Evolutionary conservation across 2,888 invertebrate species (phyloP).

Genomic region (Chloroclysta siterata): DNA sequence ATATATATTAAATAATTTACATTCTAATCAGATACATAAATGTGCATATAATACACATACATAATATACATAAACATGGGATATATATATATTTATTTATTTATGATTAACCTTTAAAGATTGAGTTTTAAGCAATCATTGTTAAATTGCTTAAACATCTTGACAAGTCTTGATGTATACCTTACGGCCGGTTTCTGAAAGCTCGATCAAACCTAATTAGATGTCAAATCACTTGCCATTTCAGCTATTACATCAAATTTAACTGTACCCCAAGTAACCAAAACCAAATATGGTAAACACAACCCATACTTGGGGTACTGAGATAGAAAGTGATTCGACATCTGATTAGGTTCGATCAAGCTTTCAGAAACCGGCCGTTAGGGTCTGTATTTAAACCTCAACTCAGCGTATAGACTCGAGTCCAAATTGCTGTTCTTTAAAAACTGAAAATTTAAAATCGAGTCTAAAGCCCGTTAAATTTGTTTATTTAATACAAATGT

Average conservation of each 20-base stretch:
- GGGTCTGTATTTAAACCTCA: not conserved
- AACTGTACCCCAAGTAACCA: too few species aligned
- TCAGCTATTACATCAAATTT: too few species aligned
- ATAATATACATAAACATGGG: slow-evolving; percentile 19
- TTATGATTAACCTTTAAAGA: not conserved
- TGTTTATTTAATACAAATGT: not conserved
- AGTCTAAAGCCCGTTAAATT: not conserved
- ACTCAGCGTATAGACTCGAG: not conserved
- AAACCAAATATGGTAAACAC: too few species aligned
- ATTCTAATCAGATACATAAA: slow-evolving; percentile 22
- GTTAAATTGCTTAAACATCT: slow-evolving; percentile 2
- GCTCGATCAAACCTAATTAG: too few species aligned
- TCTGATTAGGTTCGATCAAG: too few species aligned
- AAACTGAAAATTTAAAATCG: not conserved
- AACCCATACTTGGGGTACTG: too few species aligned
- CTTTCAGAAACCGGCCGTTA: too few species aligned
- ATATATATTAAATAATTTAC: slow-evolving; percentile 9
- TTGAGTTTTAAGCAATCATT: not conserved
- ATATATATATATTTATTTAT: slow-evolving; percentile 16
- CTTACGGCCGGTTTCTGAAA: too few species aligned
- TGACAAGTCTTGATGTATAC: not conserved
- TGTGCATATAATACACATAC: slow-evolving; percentile 16
- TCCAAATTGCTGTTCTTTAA: not conserved
- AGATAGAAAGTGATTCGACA: too few species aligned
- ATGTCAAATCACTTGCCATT: too few species aligned